Conservation (phyloP, 2,888 invertebrate genomes). For the Drosophila mettleri region DNA sequence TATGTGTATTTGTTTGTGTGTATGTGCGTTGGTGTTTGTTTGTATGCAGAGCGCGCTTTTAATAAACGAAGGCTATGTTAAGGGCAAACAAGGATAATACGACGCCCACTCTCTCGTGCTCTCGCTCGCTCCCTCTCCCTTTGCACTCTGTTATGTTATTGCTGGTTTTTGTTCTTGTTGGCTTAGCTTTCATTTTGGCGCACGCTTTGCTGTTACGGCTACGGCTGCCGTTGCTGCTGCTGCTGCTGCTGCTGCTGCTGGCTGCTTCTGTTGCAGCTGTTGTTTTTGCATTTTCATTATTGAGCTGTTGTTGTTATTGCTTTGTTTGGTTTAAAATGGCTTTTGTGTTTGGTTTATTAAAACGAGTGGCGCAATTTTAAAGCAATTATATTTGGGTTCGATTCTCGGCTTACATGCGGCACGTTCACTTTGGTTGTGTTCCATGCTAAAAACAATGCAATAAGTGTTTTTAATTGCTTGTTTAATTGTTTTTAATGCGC, state of each 20-base stretch:
- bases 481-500: slow-evolving; percentile 55
- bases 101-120: slow-evolving; percentile 27
- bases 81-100: slow-evolving; percentile 67
- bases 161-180: slow-evolving; percentile 34
- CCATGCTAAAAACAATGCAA: slow-evolving; percentile 47
- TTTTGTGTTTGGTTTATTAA: slow-evolving; percentile 71
- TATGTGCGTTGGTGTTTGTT: slow-evolving; percentile 46
- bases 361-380: slow-evolving; percentile 81
- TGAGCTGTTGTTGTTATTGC: slow-evolving; percentile 18
- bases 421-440: slow-evolving; percentile 16
- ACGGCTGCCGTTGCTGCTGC: slow-evolving; percentile 1
- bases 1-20: slow-evolving; percentile 12
- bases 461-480: slow-evolving; percentile 54
- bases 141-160: slow-evolving; percentile 17
- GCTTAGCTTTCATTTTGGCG: slow-evolving; percentile 51
- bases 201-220: slow-evolving; percentile 25
- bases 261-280: slow-evolving; percentile 20
- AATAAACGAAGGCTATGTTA: slow-evolving; percentile 65
- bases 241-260: slow-evolving; percentile 7
- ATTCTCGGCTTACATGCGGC: slow-evolving; percentile 29
- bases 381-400: slow-evolving; percentile 72
- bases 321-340: slow-evolving; percentile 30
- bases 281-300: slow-evolving; percentile 41
- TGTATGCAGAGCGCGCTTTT: slow-evolving; percentile 65
- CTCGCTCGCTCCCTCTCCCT: slow-evolving; percentile 13